Evolutionary conservation across 1,140 invertebrate species (phyloP).

Genomic region (Augochlora pura): DNA sequence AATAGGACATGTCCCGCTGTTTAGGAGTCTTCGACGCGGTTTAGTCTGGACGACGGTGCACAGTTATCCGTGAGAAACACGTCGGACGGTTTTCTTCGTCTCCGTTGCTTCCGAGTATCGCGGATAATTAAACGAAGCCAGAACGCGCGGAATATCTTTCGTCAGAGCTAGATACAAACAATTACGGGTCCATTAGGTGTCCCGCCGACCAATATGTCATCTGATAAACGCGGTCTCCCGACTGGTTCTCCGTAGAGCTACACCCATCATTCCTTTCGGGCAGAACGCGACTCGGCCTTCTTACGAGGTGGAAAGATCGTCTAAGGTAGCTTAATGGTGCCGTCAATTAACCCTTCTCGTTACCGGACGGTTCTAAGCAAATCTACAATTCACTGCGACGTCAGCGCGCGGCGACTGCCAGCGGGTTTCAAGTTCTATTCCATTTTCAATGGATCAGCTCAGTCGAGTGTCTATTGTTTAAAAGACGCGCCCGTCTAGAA

Average conservation of each 20-base stretch:
- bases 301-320: conserved; percentile 11
- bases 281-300: conserved; percentile 2
- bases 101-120: not conserved
- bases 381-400: too few species aligned
- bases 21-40: too few species aligned
- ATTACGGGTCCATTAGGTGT: conserved; percentile 2
- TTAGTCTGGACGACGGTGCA: too few species aligned
- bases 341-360: conserved; percentile 25
- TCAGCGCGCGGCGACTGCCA: too few species aligned
- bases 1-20: too few species aligned
- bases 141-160: not conserved
- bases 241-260: conserved; percentile 12
- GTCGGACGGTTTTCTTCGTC: too few species aligned
- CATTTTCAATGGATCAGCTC: too few species aligned
- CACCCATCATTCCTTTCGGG: conserved; percentile 36
- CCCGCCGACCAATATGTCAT: conserved; percentile 4
- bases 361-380: not conserved
- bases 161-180: conserved; percentile 5
- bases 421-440: too few species aligned
- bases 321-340: conserved; percentile 5
- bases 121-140: not conserved
- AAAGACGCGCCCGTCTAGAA: too few species aligned
- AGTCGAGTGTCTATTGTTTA: too few species aligned
- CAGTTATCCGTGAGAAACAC: too few species aligned
- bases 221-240: conserved; percentile 4